A percentile compares a stretch with the other conserved stretches of the same genome.
These are phyloP conservation scores for Okapia johnstoni DNA, from an alignment of 2,113 vertebrate species.

Conservation along the genomic window DNA sequence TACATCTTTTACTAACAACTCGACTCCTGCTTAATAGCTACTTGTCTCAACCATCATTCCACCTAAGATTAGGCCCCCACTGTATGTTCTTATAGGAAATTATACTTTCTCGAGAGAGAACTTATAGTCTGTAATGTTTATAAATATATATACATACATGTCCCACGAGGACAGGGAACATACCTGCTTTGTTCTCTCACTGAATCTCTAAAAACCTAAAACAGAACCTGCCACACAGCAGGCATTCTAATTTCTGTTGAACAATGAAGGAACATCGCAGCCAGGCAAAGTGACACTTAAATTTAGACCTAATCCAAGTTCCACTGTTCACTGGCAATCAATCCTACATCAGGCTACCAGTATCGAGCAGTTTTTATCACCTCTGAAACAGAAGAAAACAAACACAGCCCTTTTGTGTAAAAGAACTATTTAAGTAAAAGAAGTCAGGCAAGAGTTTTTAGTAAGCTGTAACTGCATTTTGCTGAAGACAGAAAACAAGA, in stretches of 20 bases:
- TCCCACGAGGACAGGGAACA: background rate
- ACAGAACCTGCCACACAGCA: background rate
- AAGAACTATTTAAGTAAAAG: background rate
- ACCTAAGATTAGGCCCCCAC: background rate
- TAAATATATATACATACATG: background rate
- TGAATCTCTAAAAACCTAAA: background rate
- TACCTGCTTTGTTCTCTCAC: background rate
- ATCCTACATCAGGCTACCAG: background rate
- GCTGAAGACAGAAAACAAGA: background rate
- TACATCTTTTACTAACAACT: background rate
- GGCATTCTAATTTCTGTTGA: background rate
- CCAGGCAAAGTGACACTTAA: background rate
- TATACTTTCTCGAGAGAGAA: background rate
- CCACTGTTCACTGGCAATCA: background rate
- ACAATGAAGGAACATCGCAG: background rate
- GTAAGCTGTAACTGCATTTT: background rate
- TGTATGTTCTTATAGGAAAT: background rate
- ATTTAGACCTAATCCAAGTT: background rate
- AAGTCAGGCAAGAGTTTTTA: background rate
- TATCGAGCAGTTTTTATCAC: background rate
- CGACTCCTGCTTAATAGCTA: background rate
- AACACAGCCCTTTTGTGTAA: background rate
- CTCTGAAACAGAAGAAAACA: slow-evolving; percentile 3
- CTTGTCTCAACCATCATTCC: slow-evolving; percentile 6
- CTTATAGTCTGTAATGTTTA: background rate